These are phyloP conservation scores for Celastrina argiolus DNA, from an alignment of 2,888 invertebrate genomes.

Conservation along the genomic window DNA sequence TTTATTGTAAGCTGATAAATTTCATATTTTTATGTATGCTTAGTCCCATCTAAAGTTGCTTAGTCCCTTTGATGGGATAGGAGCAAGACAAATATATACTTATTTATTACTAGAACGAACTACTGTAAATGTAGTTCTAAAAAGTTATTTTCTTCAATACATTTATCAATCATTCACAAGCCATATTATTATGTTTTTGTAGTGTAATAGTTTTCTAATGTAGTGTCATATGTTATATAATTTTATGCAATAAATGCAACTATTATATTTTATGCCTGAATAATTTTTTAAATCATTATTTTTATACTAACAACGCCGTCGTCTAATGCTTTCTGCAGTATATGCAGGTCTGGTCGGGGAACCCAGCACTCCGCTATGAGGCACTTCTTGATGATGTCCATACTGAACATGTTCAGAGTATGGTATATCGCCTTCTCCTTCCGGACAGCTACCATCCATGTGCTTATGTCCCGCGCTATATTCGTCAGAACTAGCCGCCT, in stretches of 20 bases:
- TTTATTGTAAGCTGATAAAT: too few relatives aligned
- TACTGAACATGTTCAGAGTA: slow-evolving; percentile 93
- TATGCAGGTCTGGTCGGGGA: slow-evolving; percentile 82
- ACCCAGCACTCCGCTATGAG: slow-evolving; percentile 95
- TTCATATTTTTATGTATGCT: too few relatives aligned
- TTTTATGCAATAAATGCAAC: too few relatives aligned
- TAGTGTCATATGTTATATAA: too few relatives aligned
- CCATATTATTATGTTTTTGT: too few relatives aligned
- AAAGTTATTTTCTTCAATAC: too few relatives aligned
- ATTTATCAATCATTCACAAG: too few relatives aligned
- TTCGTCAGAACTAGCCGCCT: slow-evolving; percentile 89
- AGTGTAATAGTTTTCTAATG: too few relatives aligned
- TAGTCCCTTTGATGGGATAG: not conserved
- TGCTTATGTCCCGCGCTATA: slow-evolving; percentile 91
- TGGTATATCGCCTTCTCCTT: slow-evolving; percentile 97
- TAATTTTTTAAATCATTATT: too few relatives aligned
- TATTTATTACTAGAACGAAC: too few relatives aligned
- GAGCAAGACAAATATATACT: not conserved
- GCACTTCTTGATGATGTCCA: slow-evolving; percentile 94
- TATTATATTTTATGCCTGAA: too few relatives aligned
- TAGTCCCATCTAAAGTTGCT: not conserved
- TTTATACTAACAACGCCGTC: slow-evolving; percentile 84
- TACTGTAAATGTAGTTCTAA: too few relatives aligned
- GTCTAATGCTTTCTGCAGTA: slow-evolving; percentile 86
- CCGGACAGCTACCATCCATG: slow-evolving; percentile 91